Base-by-base conservation (phyloP, 2,113 vertebrate species). In the Alethe castanea region DNA sequence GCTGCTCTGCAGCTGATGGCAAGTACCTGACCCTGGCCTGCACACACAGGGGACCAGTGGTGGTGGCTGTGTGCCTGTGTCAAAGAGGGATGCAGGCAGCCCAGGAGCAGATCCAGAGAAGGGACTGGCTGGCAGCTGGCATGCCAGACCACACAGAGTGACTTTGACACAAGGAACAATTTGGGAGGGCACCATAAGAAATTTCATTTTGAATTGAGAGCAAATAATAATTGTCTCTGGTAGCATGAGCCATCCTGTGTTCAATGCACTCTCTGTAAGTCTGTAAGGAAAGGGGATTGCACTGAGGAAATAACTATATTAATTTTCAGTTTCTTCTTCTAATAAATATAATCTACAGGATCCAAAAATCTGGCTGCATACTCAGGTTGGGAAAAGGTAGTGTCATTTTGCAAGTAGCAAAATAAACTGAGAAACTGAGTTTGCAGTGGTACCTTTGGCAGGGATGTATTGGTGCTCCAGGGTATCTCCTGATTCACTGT, bases 381-480 rank as follows among this genome's bases (percentile, higher is more conserved):
- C 11, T 67, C 16, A 71, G 40, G 18, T 12, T 90, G 57, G 48
- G 45, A 52, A 48, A 82, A 76, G 16, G 22, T 24, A 62, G 70
- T 45, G 22, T 7, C 36, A 53, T 61, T 82, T 92, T 70, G 22
- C 36, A 50, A 59, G 28, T 1, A 38, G 38, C 38, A 86, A 86
- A 73, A 44, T 42, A 73, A 65, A 73, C 9, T 36, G 48, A 53
- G 42, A 65, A 74, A 56, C 15, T 25, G 59, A 31, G 7, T 84
- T 80, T 83, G 22, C 35, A n/a, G 29, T 6, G 16, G 5, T 56
- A 48, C 24, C 52, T 74, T 78, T 64, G 57, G 4, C 2, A 8
- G 42, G n/a, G 28, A 44, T 1, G 0, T 33, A 11, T 12, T 57
- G 38, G 17, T 52, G 36, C 35, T 77, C 40, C 0, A 0, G 52